These are phyloP conservation scores for Heliocidaris tuberculata DNA, from an alignment of 35 echinoderm and acorn worm genomes.

Conservation along the genomic window DNA sequence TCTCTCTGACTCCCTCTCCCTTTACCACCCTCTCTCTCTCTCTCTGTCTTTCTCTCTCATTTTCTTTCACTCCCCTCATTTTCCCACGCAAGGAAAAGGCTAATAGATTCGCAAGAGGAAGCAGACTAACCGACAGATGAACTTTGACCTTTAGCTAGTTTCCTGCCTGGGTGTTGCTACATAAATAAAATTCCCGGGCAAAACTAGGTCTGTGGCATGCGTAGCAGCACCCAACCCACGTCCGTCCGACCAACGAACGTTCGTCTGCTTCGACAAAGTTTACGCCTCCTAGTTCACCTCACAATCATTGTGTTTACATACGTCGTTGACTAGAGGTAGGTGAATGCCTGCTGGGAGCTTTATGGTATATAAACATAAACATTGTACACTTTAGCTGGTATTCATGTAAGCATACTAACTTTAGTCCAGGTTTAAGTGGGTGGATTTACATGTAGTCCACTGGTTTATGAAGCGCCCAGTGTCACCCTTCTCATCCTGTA, in stretches of 20 bases:
- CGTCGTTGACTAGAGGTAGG: background rate
- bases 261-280: background rate
- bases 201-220: background rate
- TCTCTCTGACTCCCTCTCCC: background rate
- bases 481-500: too few species aligned
- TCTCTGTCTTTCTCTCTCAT: background rate
- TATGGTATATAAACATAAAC: background rate
- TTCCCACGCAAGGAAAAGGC: slow-evolving; percentile 34
- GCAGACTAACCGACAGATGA: slow-evolving; percentile 26
- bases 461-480: too few species aligned
- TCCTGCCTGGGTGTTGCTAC: slow-evolving; percentile 36
- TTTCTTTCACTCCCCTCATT: background rate
- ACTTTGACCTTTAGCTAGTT: slow-evolving; percentile 36
- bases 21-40: background rate
- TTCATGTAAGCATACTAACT: too few species aligned
- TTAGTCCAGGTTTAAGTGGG: too few species aligned
- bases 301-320: background rate
- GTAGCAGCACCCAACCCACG: background rate
- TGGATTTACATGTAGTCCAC: too few species aligned
- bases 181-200: slow-evolving; percentile 32
- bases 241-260: background rate
- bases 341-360: background rate
- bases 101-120: slow-evolving; percentile 42
- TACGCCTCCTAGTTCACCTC: background rate
- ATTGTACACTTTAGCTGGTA: background rate